These are phyloP conservation scores for Trematocara marginatum DNA, from an alignment of 2,113 vertebrate genomes.

Conservation along the genomic window DNA sequence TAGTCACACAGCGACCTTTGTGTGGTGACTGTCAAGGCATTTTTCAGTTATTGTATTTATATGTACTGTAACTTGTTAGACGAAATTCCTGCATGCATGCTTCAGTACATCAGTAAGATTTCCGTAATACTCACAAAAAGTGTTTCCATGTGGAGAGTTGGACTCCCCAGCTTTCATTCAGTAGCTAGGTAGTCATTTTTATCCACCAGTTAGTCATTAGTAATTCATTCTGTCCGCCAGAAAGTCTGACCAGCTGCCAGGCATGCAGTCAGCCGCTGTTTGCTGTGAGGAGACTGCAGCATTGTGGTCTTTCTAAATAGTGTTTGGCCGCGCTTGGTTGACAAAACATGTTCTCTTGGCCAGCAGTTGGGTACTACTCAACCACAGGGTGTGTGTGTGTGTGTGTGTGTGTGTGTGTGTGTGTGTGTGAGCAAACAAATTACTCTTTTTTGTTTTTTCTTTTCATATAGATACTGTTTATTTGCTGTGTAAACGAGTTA, in stretches of 20 bases:
- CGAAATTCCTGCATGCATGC: not conserved
- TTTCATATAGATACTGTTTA: not conserved
- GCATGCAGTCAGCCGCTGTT: slow-evolving; percentile 1
- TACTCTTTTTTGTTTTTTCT: not conserved
- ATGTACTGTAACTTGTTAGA: not conserved
- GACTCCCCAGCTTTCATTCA: not conserved
- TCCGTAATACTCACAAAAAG: not conserved
- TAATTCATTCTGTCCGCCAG: not conserved
- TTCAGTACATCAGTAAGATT: not conserved
- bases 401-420: not conserved
- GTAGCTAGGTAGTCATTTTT: not conserved
- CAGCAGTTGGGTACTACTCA: slow-evolving; percentile 5
- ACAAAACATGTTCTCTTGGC: slow-evolving; percentile 46
- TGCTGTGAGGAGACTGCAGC: not conserved
- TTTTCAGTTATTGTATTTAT: not conserved
- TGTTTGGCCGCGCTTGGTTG: slow-evolving; percentile 38
- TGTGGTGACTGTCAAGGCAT: not conserved
- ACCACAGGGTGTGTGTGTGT: slow-evolving; percentile 33
- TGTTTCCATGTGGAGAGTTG: not conserved
- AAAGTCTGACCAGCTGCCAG: not conserved
- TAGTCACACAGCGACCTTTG: not conserved
- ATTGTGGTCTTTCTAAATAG: slow-evolving; percentile 59
- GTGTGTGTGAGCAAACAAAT: not conserved
- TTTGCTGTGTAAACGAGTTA: not conserved
- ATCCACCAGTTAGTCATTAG: not conserved